Percentiles rank a stretch among this genome's conserved stretches.
phyloP scores from a whole-genome alignment of 2,797 vertebrate species.

The Peromyscus eremicus region DNA sequence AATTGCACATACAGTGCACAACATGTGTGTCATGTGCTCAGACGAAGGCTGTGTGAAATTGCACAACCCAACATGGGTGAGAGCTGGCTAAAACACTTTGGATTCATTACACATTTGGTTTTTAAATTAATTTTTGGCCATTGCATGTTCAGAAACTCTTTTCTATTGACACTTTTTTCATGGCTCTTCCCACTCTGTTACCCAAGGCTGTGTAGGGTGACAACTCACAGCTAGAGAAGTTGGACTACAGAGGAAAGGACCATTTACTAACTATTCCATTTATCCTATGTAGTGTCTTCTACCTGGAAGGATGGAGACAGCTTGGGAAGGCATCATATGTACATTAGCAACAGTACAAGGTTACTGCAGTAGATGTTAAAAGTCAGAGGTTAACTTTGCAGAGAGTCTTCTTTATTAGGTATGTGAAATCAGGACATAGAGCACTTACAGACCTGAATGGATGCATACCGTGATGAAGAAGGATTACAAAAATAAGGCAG shows the following conservation, averaged over 20 bases:
- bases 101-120: background rate
- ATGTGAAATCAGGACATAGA: background rate
- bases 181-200: background rate
- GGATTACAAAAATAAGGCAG: conserved; percentile 28
- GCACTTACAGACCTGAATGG: conserved; percentile 37
- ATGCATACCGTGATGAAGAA: conserved; percentile 14
- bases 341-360: background rate
- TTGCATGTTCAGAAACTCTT: background rate
- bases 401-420: conserved; percentile 1
- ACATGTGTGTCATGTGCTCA: background rate
- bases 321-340: background rate
- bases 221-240: background rate
- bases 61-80: background rate
- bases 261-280: background rate
- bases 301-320: background rate
- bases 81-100: background rate
- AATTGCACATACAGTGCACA: background rate
- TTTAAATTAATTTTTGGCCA: background rate
- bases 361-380: background rate
- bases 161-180: background rate
- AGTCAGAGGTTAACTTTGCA: conserved; percentile 14
- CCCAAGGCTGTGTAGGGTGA: background rate
- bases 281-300: background rate
- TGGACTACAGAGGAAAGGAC: background rate
- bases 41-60: background rate